Percentiles rank a stretch among this genome's conserved stretches.
Evolutionary conservation across 2,888 invertebrate species (phyloP).

Genomic region (Eurois occulta): DNA sequence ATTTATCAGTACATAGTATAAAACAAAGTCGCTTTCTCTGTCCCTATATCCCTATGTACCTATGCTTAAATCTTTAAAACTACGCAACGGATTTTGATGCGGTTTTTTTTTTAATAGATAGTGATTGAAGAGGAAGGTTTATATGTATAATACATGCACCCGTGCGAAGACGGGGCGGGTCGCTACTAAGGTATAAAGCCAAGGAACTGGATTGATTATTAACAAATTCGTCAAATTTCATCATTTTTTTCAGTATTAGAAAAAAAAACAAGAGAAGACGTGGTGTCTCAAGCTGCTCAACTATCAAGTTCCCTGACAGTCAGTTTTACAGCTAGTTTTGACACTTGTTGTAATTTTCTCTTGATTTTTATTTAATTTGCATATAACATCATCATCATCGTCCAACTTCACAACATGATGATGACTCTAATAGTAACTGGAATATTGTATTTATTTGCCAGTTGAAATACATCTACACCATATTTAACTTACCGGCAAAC

Average conservation of each 20-base stretch:
- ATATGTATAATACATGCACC: too few species aligned
- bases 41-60: too few species aligned
- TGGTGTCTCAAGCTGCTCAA: not conserved
- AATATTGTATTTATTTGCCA: constrained; percentile 61
- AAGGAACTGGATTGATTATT: not conserved
- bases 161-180: too few species aligned
- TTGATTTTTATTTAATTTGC: constrained; percentile 58
- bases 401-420: constrained; percentile 19
- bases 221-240: not conserved
- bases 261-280: not conserved
- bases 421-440: constrained; percentile 43
- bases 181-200: too few species aligned
- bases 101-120: too few species aligned
- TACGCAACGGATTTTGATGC: too few species aligned
- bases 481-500: constrained; percentile 60
- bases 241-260: not conserved
- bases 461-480: constrained; percentile 60
- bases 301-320: not conserved
- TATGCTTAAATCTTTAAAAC: too few species aligned
- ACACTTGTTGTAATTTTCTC: constrained; percentile 2
- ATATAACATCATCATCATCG: constrained; percentile 39
- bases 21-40: too few species aligned
- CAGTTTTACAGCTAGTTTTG: constrained; percentile 4
- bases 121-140: too few species aligned
- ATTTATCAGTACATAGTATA: too few species aligned